These are phyloP conservation scores for Seriola quinqueradiata DNA, from an alignment of 2,113 vertebrate species.

Conservation along the genomic window DNA sequence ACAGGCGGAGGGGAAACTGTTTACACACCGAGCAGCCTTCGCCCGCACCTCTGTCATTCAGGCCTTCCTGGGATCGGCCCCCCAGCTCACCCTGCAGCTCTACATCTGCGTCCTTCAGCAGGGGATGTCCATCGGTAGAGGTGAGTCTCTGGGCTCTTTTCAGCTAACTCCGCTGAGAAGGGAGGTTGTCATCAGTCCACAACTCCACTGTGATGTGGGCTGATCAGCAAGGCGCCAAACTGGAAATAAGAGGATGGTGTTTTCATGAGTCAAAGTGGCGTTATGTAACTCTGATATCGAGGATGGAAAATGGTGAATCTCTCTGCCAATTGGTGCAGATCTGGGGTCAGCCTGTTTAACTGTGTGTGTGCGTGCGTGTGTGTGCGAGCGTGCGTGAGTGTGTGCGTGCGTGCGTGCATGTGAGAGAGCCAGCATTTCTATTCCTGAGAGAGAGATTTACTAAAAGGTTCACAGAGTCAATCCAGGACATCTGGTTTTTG, in stretches of 20 bases:
- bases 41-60: conserved; percentile 96
- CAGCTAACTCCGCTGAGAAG: neutral
- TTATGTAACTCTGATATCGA: conserved; percentile 62
- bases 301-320: conserved; percentile 43
- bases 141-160: conserved; percentile 51
- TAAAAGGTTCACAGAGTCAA: conserved; percentile 43
- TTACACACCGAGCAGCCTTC: conserved; percentile 94
- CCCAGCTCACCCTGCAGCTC: conserved; percentile 96
- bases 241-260: conserved; percentile 62
- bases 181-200: conserved; percentile 1
- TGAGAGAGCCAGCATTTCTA: conserved; percentile 5
- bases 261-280: conserved; percentile 68
- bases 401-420: neutral
- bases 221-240: conserved; percentile 57
- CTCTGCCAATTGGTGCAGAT: conserved; percentile 27
- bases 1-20: conserved; percentile 95
- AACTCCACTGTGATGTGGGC: conserved; percentile 50
- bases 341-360: conserved; percentile 13
- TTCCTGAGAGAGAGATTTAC: conserved; percentile 39
- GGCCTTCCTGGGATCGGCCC: conserved; percentile 97
- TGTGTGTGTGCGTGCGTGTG: neutral
- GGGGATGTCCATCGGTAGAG: conserved; percentile 88
- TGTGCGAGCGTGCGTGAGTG: neutral
- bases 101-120: conserved; percentile 93
- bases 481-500: conserved; percentile 45